Evolutionary conservation across 2,888 invertebrate genomes (phyloP), one percentile per base, ranked within the genome.

Genomic region (Amblyjoppa fuscipennis): DNA sequence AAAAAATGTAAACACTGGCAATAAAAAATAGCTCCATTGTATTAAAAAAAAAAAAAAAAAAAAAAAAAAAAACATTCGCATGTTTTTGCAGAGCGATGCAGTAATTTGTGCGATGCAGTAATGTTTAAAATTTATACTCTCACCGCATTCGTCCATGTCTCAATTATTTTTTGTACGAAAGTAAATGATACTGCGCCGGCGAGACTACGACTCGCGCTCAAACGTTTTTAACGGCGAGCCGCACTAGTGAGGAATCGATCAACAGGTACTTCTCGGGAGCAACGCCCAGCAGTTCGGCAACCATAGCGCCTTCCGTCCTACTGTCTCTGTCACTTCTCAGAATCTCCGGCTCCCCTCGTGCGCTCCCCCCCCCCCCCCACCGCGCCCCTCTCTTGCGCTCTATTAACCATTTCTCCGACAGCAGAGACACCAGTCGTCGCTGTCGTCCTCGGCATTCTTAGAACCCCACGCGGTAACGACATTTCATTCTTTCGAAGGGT

Each of bases 241-340:
- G 41, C 73, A 79, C 59, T 6, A 66, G 7, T 53, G 68, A 38
- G 53, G 71, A 83, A 83, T 85, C 85, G 78, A 88, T 87, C 88
- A 88, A 88, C 88, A 88, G 88, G 88, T 88, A 86, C 81, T 20
- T 20, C 20, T 74, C 80, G 76, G 64, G 85, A 88, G 86, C 86
- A 87, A 88, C 88, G 86, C 87, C 88, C 88, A 87, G 86, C 86
- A 56, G 83, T 83, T 81, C 80, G 61, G 53, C 73, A 51, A 80
- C 49, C 80, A 83, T 82, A 76, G 75, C 83, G 81, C 83, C 75
- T 78, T 70, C 73, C 66, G 59, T 77, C 61, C 77, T 41, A 80
- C 79, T 75, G 69, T 59, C 31, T 70, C 66, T 75, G 61, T 85
- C 81, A 71, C 45, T 79, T 76, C 71, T 64, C 79, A 71, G 71